Evolutionary conservation across 2,888 invertebrate species (phyloP), one percentile per base, ranked within the genome.

Genomic region (Acheta domesticus): DNA sequence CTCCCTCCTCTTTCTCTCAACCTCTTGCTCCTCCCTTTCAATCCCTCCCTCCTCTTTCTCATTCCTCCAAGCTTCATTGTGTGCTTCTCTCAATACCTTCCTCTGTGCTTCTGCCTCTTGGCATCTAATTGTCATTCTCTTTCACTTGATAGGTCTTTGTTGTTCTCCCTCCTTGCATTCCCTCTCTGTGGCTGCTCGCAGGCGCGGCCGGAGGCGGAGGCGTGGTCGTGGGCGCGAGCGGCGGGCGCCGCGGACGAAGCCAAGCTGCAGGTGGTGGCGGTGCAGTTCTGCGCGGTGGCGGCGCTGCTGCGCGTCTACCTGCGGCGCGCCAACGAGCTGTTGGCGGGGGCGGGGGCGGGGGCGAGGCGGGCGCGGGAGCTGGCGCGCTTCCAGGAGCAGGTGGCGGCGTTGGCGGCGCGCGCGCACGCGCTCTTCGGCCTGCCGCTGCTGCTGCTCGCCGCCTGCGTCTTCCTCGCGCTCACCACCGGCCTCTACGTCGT

Each of bases 181-280:
- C n/a, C n/a, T n/a, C n/a, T n/a, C n/a, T n/a, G n/a, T n/a, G n/a
- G n/a, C n/a, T n/a, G n/a, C n/a, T n/a, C n/a, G n/a, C n/a, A n/a
- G n/a, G n/a, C n/a, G n/a, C n/a, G n/a, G n/a, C n/a, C 96, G 96
- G 83, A 96, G 96, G 87, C 95, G 95, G 86, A 96, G 96, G 87
- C 94, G 94, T 90, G 94, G 94, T 85, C 94, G 91, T 94, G 94
- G 90, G 62, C 14, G 4, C 8, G 62, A 16, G 62, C 14, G 14
- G n/a, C 8, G 16, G 62, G 14, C 8, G 62, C 62, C 62, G 62
- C n/a, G 12, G 62, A 62, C n/a, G 62, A 62, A 8, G 14, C n/a
- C 16, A 62, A 62, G 62, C 16, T 62, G 62, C 14, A 19, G 62
- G 16, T 62, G 62, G 62, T 62, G 62, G 62, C 62, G 16, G 14